These are phyloP conservation scores for Clavelina lepadiformis DNA, from an alignment of 23 tunicate genomes.

Conservation along the genomic window DNA sequence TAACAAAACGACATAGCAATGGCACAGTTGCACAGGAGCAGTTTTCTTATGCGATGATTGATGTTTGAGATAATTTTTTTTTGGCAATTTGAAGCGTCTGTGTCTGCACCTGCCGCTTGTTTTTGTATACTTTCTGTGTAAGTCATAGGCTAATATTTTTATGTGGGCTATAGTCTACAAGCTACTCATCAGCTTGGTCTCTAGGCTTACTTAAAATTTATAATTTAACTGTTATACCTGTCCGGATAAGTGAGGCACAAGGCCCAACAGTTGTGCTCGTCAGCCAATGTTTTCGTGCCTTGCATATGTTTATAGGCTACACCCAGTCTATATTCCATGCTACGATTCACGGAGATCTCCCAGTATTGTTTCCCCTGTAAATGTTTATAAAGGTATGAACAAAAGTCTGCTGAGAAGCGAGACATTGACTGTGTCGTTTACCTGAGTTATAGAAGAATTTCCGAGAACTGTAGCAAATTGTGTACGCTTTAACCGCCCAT, in stretches of 20 bases:
- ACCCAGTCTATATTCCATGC: conserved; percentile 90
- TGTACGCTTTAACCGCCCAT: conserved; percentile 45
- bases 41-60: no score
- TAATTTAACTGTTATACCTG: conserved; percentile 39
- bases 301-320: conserved; percentile 95
- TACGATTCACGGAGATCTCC: conserved; percentile 87
- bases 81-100: no score
- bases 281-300: conserved; percentile 80
- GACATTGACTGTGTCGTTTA: conserved; percentile 1
- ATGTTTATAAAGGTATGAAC: not conserved
- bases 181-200: not conserved
- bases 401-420: not conserved
- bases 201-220: not conserved
- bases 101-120: no score
- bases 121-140: no score
- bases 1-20: no score
- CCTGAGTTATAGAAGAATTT: conserved; percentile 87
- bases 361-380: conserved; percentile 90
- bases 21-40: no score
- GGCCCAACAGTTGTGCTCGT: conserved; percentile 86
- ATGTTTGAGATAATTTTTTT: no score
- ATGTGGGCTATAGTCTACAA: not conserved
- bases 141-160: no score
- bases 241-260: conserved; percentile 83
- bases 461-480: conserved; percentile 83